Base-by-base conservation (phyloP, 2,888 invertebrate genomes). In the Drosophila vallismaia region DNA sequence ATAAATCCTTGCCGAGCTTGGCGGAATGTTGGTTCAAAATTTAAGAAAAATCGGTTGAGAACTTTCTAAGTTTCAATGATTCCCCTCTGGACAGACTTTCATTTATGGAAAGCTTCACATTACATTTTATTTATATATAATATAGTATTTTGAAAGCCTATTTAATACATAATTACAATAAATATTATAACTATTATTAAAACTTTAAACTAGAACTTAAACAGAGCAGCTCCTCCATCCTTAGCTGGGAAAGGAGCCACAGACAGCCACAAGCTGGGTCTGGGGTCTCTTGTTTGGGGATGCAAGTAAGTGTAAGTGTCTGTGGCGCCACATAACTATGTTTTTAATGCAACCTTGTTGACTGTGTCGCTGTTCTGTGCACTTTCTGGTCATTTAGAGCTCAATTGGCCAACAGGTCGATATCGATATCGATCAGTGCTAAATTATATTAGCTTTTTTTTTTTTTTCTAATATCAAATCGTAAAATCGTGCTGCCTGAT, bases 371-470 rank as follows among this genome's bases (percentile, higher is more conserved):
- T 36, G 5, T 4, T 4, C 31, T 12, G 36, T 12, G 14, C 36
- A 26, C 9, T n/a, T 31, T 9, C 5, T 24, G 29, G 53, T 12
- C 56, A n/a, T 28, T 28, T 33, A 4, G 28, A 28, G 9, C 51
- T 10, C 48, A 33, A 40, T 44, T 59, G 76, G 63, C 70, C 77
- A 83, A 86, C 85, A 86, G 87, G 79, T 86, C 79, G 86, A 83
- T 73, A 84, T 77, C 86, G 86, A 83, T 69, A 87, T 77, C 86
- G 86, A 83, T 69, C 52, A 74, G 77, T 77, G 71, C 57, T 70
- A 79, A 86, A 79, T 86, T 83, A 75, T 81, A 79, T 86, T 74
- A 74, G 44, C 62, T 45, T 14, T 52, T 50, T 62, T 19, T 19
- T 19, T 19, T 19, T 2, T 19, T 2, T 56, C 84, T 74, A 77